Percentiles rank a stretch among this genome's conserved stretches.
These are phyloP conservation scores for Zaprionus inermis DNA, from an alignment of 1,140 invertebrate species.

Conservation along the genomic window DNA sequence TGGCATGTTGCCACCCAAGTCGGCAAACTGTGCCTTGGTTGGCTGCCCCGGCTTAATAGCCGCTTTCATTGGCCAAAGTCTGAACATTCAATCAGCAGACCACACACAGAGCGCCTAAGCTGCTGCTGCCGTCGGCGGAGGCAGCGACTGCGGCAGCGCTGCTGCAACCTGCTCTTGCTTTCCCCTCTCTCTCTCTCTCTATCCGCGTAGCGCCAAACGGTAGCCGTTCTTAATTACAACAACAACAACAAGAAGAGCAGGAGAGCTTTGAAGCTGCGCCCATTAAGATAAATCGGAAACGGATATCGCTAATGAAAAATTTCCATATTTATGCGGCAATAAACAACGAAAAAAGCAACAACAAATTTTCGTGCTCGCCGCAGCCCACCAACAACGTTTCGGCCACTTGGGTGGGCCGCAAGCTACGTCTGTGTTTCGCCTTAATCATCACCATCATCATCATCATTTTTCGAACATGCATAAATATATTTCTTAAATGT, in stretches of 20 bases:
- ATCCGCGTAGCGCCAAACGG: constrained; percentile 53
- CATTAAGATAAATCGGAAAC: constrained; percentile 82
- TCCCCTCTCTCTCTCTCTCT: neutral
- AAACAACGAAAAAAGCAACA: constrained; percentile 46
- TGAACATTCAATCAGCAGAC: constrained; percentile 65
- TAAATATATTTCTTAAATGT: constrained; percentile 9
- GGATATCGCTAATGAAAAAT: constrained; percentile 82
- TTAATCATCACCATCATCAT: constrained; percentile 3
- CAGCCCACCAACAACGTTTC: constrained; percentile 54
- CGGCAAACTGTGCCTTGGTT: constrained; percentile 64
- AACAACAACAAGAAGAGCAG: constrained; percentile 33
- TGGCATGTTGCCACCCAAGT: constrained; percentile 81
- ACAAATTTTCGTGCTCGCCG: constrained; percentile 51
- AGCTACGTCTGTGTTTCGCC: constrained; percentile 42
- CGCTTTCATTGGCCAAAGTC: constrained; percentile 78
- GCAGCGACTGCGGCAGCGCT: constrained; percentile 13
- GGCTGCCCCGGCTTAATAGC: constrained; percentile 72
- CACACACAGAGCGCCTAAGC: constrained; percentile 56
- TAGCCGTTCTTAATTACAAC: constrained; percentile 79
- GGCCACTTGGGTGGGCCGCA: constrained; percentile 56
- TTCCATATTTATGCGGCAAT: constrained; percentile 77
- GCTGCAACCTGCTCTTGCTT: constrained; percentile 49
- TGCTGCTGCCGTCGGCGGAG: neutral
- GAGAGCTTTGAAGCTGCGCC: constrained; percentile 23
- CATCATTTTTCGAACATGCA: constrained; percentile 9